Evolutionary conservation across 2,888 invertebrate genomes (phyloP), one percentile per base, ranked within the genome.

Genomic region (Drosophila kambysellisi): DNA sequence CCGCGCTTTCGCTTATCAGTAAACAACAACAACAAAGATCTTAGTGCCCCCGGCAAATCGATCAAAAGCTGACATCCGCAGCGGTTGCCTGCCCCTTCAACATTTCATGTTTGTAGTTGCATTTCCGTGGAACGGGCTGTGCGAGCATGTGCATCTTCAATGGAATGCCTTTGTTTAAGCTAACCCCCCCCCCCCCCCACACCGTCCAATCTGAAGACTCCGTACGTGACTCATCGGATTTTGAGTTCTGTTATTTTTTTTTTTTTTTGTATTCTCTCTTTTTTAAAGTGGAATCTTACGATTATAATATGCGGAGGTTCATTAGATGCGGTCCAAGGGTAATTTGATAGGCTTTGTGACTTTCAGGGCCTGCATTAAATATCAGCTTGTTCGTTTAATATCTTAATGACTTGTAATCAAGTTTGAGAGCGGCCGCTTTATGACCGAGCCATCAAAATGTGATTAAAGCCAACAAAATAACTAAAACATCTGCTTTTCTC

Each of bases 141-240:
- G 15, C 48, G 51, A 48, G 52, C 71, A 76, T 72, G 72, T 76
- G 81, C 84, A 87, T 87, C 83, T 75, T 82, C 75, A 81, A 79
- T 86, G 90, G 90, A 78, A 87, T 87, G 83, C 62, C 90, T 90
- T 88, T 88, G 89, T 90, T 78, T 37, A 39, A 69, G 59, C 53
- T 74, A 56, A 53, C 39, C 29, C 11, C 33, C n/a, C 7, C n/a
- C n/a, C n/a, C n/a, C n/a, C n/a, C n/a, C n/a, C n/a, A n/a, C n/a
- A n/a, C n/a, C 54, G 72, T 73, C 70, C 70, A 73, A 65, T 71
- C 46, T 52, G n/a, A 51, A 37, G 57, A 53, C 50, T 43, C 37
- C 32, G 51, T 46, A 70, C 77, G 81, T 87, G 90, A 87, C 86
- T 87, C 87, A 87, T 81, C 75, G 70, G n/a, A 11, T 73, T 83